phyloP scores from a whole-genome alignment of 2,888 invertebrate genomes.

The Clivina fossor region DNA sequence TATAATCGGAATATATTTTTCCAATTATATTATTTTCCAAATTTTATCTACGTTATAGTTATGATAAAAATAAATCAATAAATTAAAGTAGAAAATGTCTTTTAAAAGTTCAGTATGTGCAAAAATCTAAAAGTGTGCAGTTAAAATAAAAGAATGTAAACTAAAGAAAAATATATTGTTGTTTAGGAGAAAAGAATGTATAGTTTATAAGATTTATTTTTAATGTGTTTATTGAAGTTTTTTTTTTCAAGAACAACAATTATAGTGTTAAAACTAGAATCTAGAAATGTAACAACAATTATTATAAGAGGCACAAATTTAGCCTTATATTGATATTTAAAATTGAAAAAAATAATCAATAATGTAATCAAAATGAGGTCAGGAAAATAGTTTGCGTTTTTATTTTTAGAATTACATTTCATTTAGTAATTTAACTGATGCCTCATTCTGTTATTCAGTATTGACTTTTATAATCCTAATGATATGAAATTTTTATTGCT shows the following conservation, averaged over 20 bases:
- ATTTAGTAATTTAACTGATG: too few species aligned
- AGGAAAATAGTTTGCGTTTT: too few species aligned
- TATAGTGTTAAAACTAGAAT: conserved; percentile 11
- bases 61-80: too few species aligned
- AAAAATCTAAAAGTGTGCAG: conserved; percentile 43
- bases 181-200: conserved; percentile 22
- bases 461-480: too few species aligned
- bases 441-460: too few species aligned
- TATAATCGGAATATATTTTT: too few species aligned
- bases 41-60: too few species aligned
- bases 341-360: conserved; percentile 21
- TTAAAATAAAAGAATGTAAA: too few species aligned
- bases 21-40: too few species aligned
- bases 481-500: too few species aligned
- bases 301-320: conserved; percentile 22
- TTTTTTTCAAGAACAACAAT: conserved; percentile 22
- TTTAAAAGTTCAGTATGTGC: neutral
- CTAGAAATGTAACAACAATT: conserved; percentile 28
- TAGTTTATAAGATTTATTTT: conserved; percentile 14
- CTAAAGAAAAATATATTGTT: conserved; percentile 32
- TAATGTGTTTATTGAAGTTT: conserved; percentile 24
- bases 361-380: conserved; percentile 22
- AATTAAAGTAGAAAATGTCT: too few species aligned
- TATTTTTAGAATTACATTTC: too few species aligned
- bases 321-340: conserved; percentile 18